Percentiles rank a stretch among this genome's conserved stretches.
Evolutionary conservation across 1,140 invertebrate species (phyloP).

Genomic region (Dinoponera quadriceps): DNA sequence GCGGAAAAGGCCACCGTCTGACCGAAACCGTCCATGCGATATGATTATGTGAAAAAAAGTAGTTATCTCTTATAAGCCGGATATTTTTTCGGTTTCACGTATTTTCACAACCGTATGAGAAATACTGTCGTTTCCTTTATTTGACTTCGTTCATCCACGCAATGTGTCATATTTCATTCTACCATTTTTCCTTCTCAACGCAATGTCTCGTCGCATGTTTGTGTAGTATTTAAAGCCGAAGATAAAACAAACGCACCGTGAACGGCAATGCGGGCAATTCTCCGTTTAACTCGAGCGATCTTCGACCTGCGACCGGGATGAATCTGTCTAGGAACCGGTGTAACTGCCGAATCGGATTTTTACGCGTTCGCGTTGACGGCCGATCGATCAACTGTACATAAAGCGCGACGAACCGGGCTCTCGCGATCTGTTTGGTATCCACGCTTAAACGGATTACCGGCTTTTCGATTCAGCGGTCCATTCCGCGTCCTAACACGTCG

Average conservation of each 20-base stretch:
- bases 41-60: no score
- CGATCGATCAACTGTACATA: slow-evolving; percentile 61
- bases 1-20: no score
- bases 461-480: slow-evolving; percentile 67
- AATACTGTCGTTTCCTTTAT: no score
- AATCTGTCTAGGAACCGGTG: slow-evolving; percentile 17
- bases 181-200: no score
- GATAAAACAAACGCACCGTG: no score
- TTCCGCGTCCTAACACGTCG: slow-evolving; percentile 46
- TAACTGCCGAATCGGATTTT: slow-evolving; percentile 63
- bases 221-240: background rate
- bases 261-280: background rate
- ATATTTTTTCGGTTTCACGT: no score
- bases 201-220: no score
- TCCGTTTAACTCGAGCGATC: background rate
- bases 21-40: no score
- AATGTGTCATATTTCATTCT: no score
- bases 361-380: slow-evolving; percentile 60
- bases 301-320: background rate
- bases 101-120: no score
- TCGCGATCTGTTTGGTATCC: slow-evolving; percentile 68
- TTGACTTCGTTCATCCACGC: no score
- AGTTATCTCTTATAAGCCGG: no score
- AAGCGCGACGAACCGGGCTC: slow-evolving; percentile 66
- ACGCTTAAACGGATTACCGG: slow-evolving; percentile 67